These are phyloP conservation scores for Taenioides sp. DNA, from an alignment of 2,797 vertebrate genomes.

Conservation along the genomic window DNA sequence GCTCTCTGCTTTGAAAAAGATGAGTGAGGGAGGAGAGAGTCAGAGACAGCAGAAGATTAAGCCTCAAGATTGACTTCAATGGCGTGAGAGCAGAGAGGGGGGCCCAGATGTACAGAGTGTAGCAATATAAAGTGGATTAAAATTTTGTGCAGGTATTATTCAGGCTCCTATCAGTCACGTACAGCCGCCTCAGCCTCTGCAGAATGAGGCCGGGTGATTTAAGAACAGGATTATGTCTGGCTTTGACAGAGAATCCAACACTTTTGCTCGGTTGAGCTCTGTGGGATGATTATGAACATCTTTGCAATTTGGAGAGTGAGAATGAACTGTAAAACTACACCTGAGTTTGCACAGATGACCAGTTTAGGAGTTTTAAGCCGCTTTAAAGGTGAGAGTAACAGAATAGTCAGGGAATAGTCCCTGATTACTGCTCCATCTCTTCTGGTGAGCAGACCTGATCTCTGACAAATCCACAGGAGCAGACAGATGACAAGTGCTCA, in stretches of 20 bases:
- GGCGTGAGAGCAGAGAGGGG: slow-evolving; percentile 32
- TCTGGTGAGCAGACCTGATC: slow-evolving; percentile 43
- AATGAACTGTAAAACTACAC: neutral
- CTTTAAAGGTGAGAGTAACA: neutral
- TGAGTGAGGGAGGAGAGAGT: slow-evolving; percentile 23
- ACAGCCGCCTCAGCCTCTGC: slow-evolving; percentile 12
- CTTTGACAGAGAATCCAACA: neutral
- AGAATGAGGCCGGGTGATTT: neutral
- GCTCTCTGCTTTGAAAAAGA: slow-evolving; percentile 15
- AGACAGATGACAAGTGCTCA: slow-evolving; percentile 32
- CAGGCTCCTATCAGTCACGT: slow-evolving; percentile 13
- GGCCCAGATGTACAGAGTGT: slow-evolving; percentile 6
- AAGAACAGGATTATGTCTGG: slow-evolving; percentile 1
- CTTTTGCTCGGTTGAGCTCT: neutral
- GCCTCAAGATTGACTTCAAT: slow-evolving; percentile 43
- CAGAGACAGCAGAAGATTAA: slow-evolving; percentile 59
- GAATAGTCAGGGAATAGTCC: neutral
- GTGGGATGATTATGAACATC: slow-evolving; percentile 8
- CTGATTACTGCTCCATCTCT: slow-evolving; percentile 26
- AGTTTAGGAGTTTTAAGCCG: neutral
- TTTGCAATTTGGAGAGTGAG: neutral
- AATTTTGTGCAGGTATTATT: slow-evolving; percentile 8
- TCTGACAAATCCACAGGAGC: slow-evolving; percentile 32
- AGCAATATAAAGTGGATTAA: slow-evolving; percentile 44
- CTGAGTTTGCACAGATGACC: neutral